Conservation (phyloP, 2,797 vertebrate species). For the Scolopax bukidnonensis region DNA sequence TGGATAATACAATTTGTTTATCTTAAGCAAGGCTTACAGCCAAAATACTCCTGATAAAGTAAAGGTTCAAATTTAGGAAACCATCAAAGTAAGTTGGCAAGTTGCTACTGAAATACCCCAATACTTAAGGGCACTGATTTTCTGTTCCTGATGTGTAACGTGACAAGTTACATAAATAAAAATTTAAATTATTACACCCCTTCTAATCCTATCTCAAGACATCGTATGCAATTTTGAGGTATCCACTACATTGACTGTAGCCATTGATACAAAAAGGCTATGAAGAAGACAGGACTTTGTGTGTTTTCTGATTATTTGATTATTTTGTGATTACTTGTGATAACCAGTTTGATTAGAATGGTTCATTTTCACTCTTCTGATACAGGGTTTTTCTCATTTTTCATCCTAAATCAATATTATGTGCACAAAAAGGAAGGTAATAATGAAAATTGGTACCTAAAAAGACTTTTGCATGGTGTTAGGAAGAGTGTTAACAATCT, state of each 20-base stretch:
- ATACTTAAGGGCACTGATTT: neutral
- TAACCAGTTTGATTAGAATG: neutral
- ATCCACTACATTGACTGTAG: neutral
- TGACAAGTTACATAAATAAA: neutral
- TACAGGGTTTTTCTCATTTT: fast-evolving
- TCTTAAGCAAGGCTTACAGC: neutral
- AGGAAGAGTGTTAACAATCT: neutral
- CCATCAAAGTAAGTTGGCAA: neutral
- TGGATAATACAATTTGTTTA: fast-evolving
- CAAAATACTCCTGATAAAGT: neutral
- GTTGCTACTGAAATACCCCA: neutral
- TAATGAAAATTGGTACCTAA: neutral
- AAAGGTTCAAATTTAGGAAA: neutral
- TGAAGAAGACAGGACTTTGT: neutral
- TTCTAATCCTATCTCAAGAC: neutral
- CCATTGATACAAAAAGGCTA: neutral
- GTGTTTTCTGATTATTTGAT: neutral
- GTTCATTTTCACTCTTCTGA: neutral
- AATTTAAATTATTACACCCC: neutral
- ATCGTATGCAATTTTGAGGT: neutral
- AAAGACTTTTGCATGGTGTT: neutral
- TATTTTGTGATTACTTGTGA: no score
- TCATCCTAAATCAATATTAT: neutral
- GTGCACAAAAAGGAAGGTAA: neutral
- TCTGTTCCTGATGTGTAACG: neutral